Evolutionary conservation across 2,113 vertebrate species (phyloP).

Genomic region (Urocitellus parryii): DNA sequence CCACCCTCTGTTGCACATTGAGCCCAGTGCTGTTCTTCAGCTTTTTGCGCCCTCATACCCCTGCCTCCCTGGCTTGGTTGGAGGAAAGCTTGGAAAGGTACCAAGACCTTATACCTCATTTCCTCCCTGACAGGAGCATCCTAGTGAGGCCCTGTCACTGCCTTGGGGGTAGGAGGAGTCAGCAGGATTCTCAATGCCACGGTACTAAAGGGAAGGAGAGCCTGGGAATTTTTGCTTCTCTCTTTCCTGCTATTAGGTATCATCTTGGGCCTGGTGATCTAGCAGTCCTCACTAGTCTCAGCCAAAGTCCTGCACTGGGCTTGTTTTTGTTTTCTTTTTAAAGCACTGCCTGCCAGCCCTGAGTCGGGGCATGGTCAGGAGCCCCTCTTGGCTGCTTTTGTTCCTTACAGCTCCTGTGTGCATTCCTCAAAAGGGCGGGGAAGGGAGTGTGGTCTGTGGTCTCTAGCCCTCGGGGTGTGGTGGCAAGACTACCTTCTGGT

Average conservation of each 20-base stretch:
- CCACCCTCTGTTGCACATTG: conserved; percentile 25
- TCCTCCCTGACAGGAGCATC: conserved; percentile 2
- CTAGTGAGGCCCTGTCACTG: not conserved
- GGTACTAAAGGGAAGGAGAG: not conserved
- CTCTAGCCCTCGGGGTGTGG: too few relatives aligned
- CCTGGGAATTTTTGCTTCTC: not conserved
- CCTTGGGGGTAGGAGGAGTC: not conserved
- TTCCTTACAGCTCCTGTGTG: not conserved
- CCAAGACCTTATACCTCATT: conserved; percentile 75
- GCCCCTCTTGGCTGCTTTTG: not conserved
- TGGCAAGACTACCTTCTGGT: not conserved
- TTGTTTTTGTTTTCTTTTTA: not conserved
- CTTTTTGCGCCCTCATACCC: not conserved
- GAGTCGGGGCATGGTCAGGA: not conserved
- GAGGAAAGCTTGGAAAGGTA: conserved; percentile 41
- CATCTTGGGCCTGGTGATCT: not conserved
- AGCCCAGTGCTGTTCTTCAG: not conserved
- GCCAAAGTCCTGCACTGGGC: not conserved
- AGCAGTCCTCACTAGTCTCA: not conserved
- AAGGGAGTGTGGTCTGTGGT: not conserved
- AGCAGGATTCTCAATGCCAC: not conserved
- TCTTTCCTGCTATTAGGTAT: not conserved
- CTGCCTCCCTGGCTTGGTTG: not conserved
- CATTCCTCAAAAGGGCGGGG: not conserved
- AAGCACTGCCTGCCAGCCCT: not conserved